Evolutionary conservation across 92 coral and sea anemone genomes (phyloP), one percentile per base, ranked within the genome.

Genomic region (Micromussa lordhowensis): DNA sequence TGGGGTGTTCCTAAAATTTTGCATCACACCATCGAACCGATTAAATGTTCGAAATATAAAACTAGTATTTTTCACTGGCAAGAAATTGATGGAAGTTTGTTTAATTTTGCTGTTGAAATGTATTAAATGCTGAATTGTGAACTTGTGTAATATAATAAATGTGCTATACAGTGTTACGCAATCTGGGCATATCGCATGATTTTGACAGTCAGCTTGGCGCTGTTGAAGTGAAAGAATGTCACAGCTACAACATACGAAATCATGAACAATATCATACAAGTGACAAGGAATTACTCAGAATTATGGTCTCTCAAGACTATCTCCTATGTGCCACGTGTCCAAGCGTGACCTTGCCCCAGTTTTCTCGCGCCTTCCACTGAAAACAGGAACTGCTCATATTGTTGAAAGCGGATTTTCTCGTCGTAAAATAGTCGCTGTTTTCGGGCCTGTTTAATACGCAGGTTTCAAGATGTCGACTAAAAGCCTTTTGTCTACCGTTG

Each of bases 401-500:
- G 55, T 16, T 1, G 31, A 24, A 32, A 58, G 49, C 24, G 4
- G 36, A 81, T 48, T n/a, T 15, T 68, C 0, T 84, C 55, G 35
- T 54, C 64, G 49, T 11, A 13, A 29, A 54, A 55, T 5, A 55
- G 68, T 29, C 8, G 75, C 26, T 17, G 29, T 59, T 5, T 8
- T 8, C 12, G 30, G 61, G 35, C 2, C 24, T 21, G 44, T 17
- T 71, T 32, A 19, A 58, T 22, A 58, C 64, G 10, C 5, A 17
- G 44, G 48, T 44, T 5, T 19, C 63, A 77, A 48, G 63, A 86
- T 86, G 89, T 77, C 89, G 29, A 16, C 89, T 19, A 61, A 64
- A 78, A 77, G 18, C 15, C 55, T 94, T 32, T 75, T 96, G 32
- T 94, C 99, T 12, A 84, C 95, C 48, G 36, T 96, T 28, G 92